phyloP scores from a whole-genome alignment of 2,888 invertebrate genomes.

The Drosophila mettleri region DNA sequence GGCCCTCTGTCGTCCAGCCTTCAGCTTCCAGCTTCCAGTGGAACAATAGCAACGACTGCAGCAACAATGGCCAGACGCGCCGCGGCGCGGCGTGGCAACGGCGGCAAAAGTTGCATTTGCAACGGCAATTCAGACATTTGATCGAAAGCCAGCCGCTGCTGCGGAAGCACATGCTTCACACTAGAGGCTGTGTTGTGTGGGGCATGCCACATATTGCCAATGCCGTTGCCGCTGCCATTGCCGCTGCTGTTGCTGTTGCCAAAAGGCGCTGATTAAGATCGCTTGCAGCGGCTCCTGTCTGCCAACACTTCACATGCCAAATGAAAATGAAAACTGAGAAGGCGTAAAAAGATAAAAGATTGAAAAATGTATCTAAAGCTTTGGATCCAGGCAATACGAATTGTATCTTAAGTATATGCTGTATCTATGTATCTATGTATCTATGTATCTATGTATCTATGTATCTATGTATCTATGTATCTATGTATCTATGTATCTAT shows the following conservation, averaged over 20 bases:
- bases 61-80: conserved; percentile 69
- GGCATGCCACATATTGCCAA: conserved; percentile 43
- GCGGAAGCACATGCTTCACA: conserved; percentile 60
- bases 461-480: background rate
- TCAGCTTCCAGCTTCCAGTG: conserved; percentile 8
- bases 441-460: background rate
- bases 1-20: conserved; percentile 29
- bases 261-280: conserved; percentile 60
- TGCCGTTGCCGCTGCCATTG: conserved; percentile 41
- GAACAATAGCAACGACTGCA: conserved; percentile 55
- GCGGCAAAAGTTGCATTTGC: conserved; percentile 30
- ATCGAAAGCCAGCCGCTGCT: conserved; percentile 71
- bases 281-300: conserved; percentile 20
- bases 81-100: too few species aligned
- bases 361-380: conserved; percentile 3
- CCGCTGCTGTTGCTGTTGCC: conserved; percentile 41
- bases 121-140: conserved; percentile 62
- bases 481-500: background rate
- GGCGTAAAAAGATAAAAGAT: background rate
- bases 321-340: conserved; percentile 33
- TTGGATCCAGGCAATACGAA: background rate
- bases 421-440: background rate
- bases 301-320: conserved; percentile 35
- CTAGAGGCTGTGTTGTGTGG: conserved; percentile 13
- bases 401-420: background rate